Base-by-base conservation (phyloP, 1,140 invertebrate species). In the Drosophila funebris region DNA sequence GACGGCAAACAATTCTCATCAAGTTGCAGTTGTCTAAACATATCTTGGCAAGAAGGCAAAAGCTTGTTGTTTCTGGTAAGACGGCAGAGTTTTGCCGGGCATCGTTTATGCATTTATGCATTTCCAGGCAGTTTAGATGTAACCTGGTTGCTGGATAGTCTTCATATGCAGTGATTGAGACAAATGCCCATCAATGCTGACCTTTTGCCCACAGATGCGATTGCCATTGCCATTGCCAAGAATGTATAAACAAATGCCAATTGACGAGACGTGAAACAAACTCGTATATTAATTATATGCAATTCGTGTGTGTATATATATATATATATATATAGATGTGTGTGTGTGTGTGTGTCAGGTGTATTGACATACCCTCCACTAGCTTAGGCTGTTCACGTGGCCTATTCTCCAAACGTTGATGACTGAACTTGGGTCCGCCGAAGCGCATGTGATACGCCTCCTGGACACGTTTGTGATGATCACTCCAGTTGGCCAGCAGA, bases 401-500 rank as follows among this genome's bases (percentile, higher is more conserved):
- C 18, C 83, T 67, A 27, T 76, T 74, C 73, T 91, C 90, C 6
- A 91, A 58, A 0, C 90, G 80, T 50, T 87, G 84, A 41, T 90
- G 82, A 31, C 63, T 63, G 31, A 76, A 83, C 41, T 84, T 78
- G 41, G 77, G 62, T 0, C 78, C 69, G 13, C 89, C 81, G 13
- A 90, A 90, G 52, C 89, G 88, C 0, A 52, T 57, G 43, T 89
- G 90, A 50, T 83, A 91, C 3, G 79, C 83, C 50, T 90, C 90
- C 54, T 73, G 83, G 39, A 88, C 83, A 7, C 91, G 81, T 56
- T 91, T 88, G 57, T 90, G 90, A 3, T 88, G 78, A 61, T 91
- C 90, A 8, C 90, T 85, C 81, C 91, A 92, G 39, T 92, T 92
- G 56, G 90, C 74, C 54, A 93, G 37, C 39, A 93, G 73, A 72